These are phyloP conservation scores for Cephus nigrinus DNA, from an alignment of 2,888 invertebrate species.

Conservation along the genomic window DNA sequence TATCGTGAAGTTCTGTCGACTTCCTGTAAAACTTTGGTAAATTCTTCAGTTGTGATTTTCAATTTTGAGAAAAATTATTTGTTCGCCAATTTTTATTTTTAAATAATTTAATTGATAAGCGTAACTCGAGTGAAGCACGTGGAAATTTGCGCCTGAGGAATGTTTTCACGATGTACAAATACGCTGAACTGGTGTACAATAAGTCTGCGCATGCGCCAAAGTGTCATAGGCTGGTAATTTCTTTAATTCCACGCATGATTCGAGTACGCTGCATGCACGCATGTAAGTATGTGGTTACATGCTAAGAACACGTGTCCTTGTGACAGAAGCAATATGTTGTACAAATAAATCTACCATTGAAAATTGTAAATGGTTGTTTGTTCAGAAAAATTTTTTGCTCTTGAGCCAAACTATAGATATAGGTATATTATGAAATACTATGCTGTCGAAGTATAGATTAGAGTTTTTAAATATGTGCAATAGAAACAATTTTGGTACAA, in stretches of 20 bases:
- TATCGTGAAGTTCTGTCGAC: slow-evolving; percentile 3
- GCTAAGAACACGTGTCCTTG: background rate
- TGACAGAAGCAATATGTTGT: background rate
- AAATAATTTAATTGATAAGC: background rate
- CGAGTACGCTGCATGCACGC: background rate
- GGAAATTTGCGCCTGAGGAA: background rate
- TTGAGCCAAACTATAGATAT: no score
- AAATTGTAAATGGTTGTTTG: background rate
- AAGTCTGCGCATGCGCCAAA: background rate
- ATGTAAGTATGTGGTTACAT: background rate
- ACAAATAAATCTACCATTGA: background rate
- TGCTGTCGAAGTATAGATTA: background rate
- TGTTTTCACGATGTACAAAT: background rate
- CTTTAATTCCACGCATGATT: background rate
- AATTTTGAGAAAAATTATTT: background rate
- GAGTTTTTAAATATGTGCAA: background rate
- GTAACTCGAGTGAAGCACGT: background rate
- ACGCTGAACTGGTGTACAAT: background rate
- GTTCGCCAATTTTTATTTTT: background rate
- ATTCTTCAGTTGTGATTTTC: background rate
- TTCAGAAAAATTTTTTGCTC: background rate
- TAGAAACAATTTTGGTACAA: background rate
- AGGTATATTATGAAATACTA: no score
- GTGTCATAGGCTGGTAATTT: background rate
- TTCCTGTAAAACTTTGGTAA: slow-evolving; percentile 47